A percentile compares a stretch with the other conserved stretches of the same genome.
Conservation (phyloP, 2,888 invertebrate genomes). For the Abrostola triplasia region DNA sequence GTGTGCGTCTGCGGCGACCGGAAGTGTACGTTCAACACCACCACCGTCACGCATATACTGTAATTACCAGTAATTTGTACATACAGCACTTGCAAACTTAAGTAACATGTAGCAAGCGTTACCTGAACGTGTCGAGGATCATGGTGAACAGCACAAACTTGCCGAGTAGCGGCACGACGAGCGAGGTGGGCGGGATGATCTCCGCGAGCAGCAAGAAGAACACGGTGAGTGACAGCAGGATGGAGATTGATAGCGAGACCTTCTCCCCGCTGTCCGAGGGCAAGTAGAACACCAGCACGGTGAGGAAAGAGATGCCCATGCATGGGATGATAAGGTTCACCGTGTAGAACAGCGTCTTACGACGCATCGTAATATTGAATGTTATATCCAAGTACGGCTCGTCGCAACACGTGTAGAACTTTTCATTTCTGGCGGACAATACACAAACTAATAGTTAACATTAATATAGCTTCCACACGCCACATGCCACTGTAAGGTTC, state of each 20-base stretch:
- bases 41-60: slow-evolving; percentile 98
- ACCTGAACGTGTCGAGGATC: slow-evolving; percentile 98
- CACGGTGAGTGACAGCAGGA: slow-evolving; percentile 97
- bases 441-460: too few relatives aligned
- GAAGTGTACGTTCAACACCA: slow-evolving; percentile 99
- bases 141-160: slow-evolving; percentile 98
- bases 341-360: slow-evolving; percentile 98
- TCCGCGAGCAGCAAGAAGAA: slow-evolving; percentile 95
- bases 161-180: slow-evolving; percentile 97
- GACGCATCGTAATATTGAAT: slow-evolving; percentile 98
- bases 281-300: slow-evolving; percentile 98
- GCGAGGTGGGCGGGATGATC: slow-evolving; percentile 93
- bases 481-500: too few relatives aligned
- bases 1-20: slow-evolving; percentile 99
- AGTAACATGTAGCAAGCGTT: slow-evolving; percentile 48
- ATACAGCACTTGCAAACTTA: background rate
- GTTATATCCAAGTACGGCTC: slow-evolving; percentile 98
- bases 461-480: too few relatives aligned
- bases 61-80: slow-evolving; percentile 17
- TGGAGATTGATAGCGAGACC: slow-evolving; percentile 98
- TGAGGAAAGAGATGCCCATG: slow-evolving; percentile 98
- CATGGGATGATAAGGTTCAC: slow-evolving; percentile 99
- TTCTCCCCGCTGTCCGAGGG: slow-evolving; percentile 99
- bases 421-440: slow-evolving; percentile 91
- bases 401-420: slow-evolving; percentile 98